Percentiles rank a stretch among this genome's conserved stretches.
Conservation (phyloP, 1,140 invertebrate species). For the Hylaeus volcanicus region DNA sequence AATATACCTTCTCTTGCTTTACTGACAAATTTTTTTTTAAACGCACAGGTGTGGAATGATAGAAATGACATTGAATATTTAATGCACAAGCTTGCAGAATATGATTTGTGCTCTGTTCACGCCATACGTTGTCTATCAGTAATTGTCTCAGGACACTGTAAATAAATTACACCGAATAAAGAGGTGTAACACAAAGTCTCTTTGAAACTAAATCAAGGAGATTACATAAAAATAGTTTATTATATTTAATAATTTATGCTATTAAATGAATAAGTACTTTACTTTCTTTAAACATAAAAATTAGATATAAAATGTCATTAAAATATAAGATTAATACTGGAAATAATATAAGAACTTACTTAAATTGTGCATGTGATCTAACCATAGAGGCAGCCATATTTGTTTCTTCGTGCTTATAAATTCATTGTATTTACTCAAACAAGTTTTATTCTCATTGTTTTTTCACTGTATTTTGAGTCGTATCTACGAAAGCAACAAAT, state of each 20-base stretch:
- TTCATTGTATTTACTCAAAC: neutral
- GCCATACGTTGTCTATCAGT: neutral
- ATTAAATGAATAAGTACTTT: neutral
- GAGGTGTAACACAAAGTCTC: neutral
- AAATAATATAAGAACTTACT: constrained; percentile 31
- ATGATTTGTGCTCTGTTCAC: constrained; percentile 31
- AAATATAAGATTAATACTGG: neutral
- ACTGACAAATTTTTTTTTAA: constrained; percentile 47
- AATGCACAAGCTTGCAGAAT: constrained; percentile 20
- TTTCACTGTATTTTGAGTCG: too few species aligned
- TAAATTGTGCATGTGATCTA: neutral
- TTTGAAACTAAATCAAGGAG: neutral
- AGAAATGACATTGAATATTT: constrained; percentile 58
- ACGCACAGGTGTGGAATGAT: constrained; percentile 60
- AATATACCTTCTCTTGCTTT: constrained; percentile 38
- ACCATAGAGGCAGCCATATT: constrained; percentile 42
- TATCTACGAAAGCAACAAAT: too few species aligned
- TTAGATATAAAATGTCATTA: neutral
- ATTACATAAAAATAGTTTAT: too few species aligned
- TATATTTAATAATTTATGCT: too few species aligned
- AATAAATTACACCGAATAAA: constrained; percentile 7
- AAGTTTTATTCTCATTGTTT: too few species aligned
- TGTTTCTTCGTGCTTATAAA: neutral
- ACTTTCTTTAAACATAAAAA: neutral
- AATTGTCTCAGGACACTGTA: constrained; percentile 41